Evolutionary conservation across 30 jellyfish, hydroid and myxozoan species (phyloP).

Genomic region (Aurelia aurita): DNA sequence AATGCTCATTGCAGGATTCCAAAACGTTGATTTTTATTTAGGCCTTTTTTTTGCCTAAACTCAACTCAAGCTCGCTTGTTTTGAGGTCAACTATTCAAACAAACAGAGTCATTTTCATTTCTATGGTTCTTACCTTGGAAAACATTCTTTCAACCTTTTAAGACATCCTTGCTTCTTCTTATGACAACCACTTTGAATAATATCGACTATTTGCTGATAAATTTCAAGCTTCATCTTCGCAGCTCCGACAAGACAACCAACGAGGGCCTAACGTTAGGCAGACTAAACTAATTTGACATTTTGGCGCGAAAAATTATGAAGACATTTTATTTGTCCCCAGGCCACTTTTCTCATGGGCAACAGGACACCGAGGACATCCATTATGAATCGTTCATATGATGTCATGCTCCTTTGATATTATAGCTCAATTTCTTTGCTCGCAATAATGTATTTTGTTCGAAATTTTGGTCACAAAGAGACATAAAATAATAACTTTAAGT

Average conservation of each 20-base stretch:
- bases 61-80: background rate
- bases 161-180: slow-evolving; percentile 36
- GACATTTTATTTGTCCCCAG: background rate
- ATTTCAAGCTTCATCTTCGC: slow-evolving; percentile 41
- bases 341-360: no score
- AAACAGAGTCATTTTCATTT: background rate
- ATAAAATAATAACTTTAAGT: no score
- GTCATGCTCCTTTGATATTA: no score
- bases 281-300: background rate
- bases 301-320: background rate
- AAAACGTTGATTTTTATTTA: background rate
- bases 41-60: background rate
- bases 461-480: no score
- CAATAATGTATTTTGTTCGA: no score
- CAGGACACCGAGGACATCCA: no score
- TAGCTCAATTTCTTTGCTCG: no score
- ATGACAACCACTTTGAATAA: background rate
- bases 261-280: background rate
- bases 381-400: no score
- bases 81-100: background rate
- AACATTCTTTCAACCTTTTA: background rate
- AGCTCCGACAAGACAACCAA: background rate
- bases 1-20: background rate
- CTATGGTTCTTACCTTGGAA: slow-evolving; percentile 43
- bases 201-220: slow-evolving; percentile 33